phyloP scores from a whole-genome alignment of 1,140 invertebrate genomes.

The Drosophila nigrodunni region DNA sequence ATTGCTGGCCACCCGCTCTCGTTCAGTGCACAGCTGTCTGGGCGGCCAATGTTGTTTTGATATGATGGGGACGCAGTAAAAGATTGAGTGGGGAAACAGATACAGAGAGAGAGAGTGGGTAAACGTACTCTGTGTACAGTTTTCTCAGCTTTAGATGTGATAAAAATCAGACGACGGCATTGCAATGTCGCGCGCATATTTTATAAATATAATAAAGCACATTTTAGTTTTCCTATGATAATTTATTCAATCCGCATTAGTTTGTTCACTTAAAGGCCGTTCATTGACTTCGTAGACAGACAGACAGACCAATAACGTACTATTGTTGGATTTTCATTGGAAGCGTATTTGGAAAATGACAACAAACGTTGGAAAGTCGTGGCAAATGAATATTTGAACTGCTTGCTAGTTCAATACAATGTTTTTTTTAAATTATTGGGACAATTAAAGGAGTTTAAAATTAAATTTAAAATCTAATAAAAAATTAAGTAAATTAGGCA shows the following conservation, averaged over 20 bases:
- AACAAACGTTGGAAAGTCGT: conserved; percentile 20
- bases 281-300: conserved; percentile 62
- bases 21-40: conserved; percentile 63
- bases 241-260: conserved; percentile 39
- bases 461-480: background rate
- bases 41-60: conserved; percentile 50
- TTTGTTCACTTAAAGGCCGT: conserved; percentile 61
- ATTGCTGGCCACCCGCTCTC: conserved; percentile 6
- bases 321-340: conserved; percentile 45
- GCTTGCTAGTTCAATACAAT: background rate
- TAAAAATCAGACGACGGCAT: conserved; percentile 42
- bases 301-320: background rate
- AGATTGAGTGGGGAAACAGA: background rate
- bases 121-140: conserved; percentile 62
- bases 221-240: conserved; percentile 51
- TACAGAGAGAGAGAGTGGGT: conserved; percentile 1
- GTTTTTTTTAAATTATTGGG: background rate
- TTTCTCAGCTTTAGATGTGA: conserved; percentile 65
- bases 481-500: background rate
- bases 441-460: no score
- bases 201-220: conserved; percentile 40
- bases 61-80: conserved; percentile 13
- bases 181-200: conserved; percentile 73
- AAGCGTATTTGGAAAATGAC: conserved; percentile 43
- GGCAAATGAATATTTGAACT: background rate